Evolutionary conservation across 1,140 invertebrate genomes (phyloP).

Genomic region (Campoletis sonorensis): DNA sequence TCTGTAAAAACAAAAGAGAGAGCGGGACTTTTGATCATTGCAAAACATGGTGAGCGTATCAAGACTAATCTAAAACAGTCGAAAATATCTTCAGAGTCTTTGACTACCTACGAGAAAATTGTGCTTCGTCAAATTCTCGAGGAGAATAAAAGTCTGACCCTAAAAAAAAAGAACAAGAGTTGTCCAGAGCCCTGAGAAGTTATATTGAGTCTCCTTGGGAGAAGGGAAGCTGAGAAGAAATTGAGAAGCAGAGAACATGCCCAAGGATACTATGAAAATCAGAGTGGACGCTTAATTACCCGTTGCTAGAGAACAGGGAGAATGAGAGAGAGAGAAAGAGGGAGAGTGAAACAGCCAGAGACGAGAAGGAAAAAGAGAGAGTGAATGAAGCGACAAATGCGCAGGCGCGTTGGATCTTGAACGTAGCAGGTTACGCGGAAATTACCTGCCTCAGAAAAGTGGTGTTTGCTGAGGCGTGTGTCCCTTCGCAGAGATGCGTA

Average conservation of each 20-base stretch:
- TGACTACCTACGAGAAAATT: slow-evolving; percentile 53
- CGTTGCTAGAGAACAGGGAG: neutral
- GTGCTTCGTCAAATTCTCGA: slow-evolving; percentile 52
- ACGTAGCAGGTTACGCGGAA: slow-evolving; percentile 55
- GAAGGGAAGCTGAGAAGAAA: slow-evolving; percentile 26
- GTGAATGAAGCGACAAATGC: slow-evolving; percentile 60
- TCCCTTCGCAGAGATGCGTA: slow-evolving; percentile 49
- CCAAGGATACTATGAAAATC: slow-evolving; percentile 48
- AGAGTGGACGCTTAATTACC: slow-evolving; percentile 62
- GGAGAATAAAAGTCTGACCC: slow-evolving; percentile 41
- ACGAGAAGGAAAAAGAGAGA: neutral
- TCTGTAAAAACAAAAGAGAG: slow-evolving; percentile 14
- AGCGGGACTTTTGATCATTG: slow-evolving; percentile 62
- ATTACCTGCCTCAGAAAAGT: slow-evolving; percentile 50
- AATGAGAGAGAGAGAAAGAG: neutral
- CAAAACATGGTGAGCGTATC: slow-evolving; percentile 58
- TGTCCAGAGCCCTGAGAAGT: neutral
- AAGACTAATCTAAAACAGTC: slow-evolving; percentile 52
- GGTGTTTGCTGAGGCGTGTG: slow-evolving; percentile 45
- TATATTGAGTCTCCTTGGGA: slow-evolving; percentile 1
- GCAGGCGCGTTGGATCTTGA: slow-evolving; percentile 35
- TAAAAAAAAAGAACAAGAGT: neutral
- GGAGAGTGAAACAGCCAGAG: neutral
- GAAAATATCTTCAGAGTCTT: slow-evolving; percentile 7
- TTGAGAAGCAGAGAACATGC: slow-evolving; percentile 20